Base-by-base conservation (phyloP, 30 jellyfish, hydroid and myxozoan species). In the Aurelia sp. region DNA sequence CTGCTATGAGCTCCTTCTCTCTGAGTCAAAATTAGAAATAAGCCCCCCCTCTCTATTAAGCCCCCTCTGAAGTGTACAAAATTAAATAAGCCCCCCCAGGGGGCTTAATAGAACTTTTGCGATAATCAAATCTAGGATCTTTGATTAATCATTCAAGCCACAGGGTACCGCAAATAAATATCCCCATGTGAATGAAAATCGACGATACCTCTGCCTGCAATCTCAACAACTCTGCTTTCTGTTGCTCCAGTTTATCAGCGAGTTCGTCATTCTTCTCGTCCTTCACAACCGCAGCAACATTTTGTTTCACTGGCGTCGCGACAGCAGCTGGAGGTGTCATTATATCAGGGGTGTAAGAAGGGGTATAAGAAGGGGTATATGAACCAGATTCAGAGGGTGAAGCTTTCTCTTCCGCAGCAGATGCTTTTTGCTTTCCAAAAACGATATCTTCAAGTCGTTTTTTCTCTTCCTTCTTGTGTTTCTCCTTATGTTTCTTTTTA, bases 161-260 rank as follows among this genome's bases (percentile, higher is more conserved):
- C 33, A 27, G 33, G 55, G 55, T 44, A 44, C 10, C 55, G 8
- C 9, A 44, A 13, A 44, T 44, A 44, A 5, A 44, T 1, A 44
- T 41, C 55, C 55, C 55, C 13, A 11, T 44, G 13, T 44, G 55
- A 44, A 44, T 4, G 0, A 12, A 44, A 44, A 44, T 8, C 10
- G 8, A 44, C 16, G 10, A 41, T 70, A 87, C 96, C 87, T 77
- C 89, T 47, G 87, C 89, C 55, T 90, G 82, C 48, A 90, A 55
- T 35, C 83, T 87, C 47, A 65, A 18, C 48, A 90, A 62, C 70
- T 90, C 93, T 44, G 84, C 91, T 47, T 82, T 76, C 70, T 90
- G 97, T 79, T 82, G 62, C 69, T 71, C 88, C 73, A 90, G 62
- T 75, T 76, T 82, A 70, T 77, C 82, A 58, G 75, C 82, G 23